A percentile compares a stretch with the other conserved stretches of the same genome.
These are phyloP conservation scores for Montipora capricornis DNA, from an alignment of 64 coral and sea anemone species.

Conservation along the genomic window DNA sequence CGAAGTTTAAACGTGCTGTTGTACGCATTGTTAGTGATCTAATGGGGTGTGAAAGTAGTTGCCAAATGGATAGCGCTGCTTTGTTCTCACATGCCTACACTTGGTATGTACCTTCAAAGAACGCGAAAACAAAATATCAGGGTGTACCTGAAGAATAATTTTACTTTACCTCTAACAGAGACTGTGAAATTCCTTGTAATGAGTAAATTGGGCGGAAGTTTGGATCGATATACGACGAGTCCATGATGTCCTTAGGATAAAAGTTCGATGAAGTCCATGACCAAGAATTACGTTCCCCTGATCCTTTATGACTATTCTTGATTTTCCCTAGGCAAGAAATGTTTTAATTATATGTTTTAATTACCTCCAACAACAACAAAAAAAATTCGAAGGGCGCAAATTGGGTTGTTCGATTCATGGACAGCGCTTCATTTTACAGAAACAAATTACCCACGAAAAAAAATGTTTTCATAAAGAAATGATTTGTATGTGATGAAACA, in stretches of 20 bases:
- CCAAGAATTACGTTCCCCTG: slow-evolving; percentile 71
- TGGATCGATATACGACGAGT: slow-evolving; percentile 65
- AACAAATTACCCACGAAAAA: not conserved
- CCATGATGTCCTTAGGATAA: slow-evolving; percentile 82
- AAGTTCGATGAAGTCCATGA: slow-evolving; percentile 91
- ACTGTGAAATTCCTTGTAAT: slow-evolving; percentile 45
- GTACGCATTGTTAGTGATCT: not conserved
- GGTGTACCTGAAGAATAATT: not conserved
- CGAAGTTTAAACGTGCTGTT: not conserved
- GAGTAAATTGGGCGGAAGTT: slow-evolving; percentile 46
- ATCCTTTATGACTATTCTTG: slow-evolving; percentile 23
- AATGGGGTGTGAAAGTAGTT: not conserved
- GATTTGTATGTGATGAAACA: not conserved
- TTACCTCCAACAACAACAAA: not conserved
- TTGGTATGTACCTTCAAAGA: not conserved
- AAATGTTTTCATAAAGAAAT: not conserved
- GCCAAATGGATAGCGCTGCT: not conserved
- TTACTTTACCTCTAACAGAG: slow-evolving; percentile 28
- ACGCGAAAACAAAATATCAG: not conserved
- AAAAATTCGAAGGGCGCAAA: not conserved
- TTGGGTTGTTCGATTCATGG: not conserved
- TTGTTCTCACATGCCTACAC: not conserved
- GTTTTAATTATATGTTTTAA: not conserved
- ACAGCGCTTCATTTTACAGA: not conserved
- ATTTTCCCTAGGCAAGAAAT: slow-evolving; percentile 17